These are phyloP conservation scores for Sciurus vulgaris DNA, from an alignment of 2,797 vertebrate species.

Conservation along the genomic window DNA sequence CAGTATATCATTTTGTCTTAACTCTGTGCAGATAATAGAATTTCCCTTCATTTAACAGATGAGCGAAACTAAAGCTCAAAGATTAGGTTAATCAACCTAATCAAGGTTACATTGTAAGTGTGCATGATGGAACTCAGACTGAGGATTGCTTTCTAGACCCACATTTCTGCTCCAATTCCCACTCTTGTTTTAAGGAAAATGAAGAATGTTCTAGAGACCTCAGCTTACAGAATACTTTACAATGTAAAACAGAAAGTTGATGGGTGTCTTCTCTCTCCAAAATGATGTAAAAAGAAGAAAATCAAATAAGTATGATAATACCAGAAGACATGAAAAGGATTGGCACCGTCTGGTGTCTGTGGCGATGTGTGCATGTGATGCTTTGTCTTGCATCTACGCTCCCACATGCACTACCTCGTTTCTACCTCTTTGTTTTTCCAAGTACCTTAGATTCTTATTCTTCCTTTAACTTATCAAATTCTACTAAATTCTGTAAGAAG, in stretches of 20 bases:
- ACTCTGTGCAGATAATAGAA: background rate
- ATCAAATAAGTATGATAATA: background rate
- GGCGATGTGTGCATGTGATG: background rate
- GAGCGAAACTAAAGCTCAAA: background rate
- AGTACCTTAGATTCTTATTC: background rate
- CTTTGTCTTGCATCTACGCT: background rate
- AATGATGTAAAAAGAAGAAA: background rate
- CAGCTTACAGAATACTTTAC: background rate
- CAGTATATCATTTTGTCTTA: background rate
- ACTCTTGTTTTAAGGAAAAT: background rate
- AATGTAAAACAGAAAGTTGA: background rate
- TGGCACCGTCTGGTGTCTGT: background rate
- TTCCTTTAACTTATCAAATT: background rate
- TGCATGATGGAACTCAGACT: background rate
- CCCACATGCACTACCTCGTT: background rate
- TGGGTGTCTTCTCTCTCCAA: background rate
- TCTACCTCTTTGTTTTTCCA: background rate
- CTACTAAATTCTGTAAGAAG: background rate
- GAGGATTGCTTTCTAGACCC: background rate
- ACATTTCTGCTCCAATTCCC: background rate
- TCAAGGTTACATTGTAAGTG: background rate
- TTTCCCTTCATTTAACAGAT: background rate
- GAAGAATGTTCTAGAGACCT: background rate
- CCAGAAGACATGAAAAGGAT: background rate
- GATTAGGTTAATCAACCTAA: background rate